A percentile compares a stretch with the other conserved stretches of the same genome.
These are phyloP conservation scores for Pantala flavescens DNA, from an alignment of 1,140 invertebrate genomes.

Conservation along the genomic window DNA sequence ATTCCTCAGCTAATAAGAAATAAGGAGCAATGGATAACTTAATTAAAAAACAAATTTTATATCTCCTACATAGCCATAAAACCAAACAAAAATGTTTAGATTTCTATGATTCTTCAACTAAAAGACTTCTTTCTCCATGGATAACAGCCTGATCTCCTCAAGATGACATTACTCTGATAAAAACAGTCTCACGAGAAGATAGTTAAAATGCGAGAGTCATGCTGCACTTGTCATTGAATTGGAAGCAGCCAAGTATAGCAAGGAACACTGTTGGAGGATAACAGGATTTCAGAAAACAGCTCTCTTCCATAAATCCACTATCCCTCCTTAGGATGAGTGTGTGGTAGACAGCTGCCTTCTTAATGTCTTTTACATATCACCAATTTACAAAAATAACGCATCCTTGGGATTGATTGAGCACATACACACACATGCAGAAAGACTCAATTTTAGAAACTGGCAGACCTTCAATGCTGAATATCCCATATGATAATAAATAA, in stretches of 20 bases:
- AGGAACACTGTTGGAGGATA: neutral
- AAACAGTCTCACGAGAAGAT: too few relatives aligned
- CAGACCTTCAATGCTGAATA: too few relatives aligned
- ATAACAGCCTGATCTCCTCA: neutral
- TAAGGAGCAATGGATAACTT: too few relatives aligned
- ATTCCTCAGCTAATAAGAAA: neutral
- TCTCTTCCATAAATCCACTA: constrained; percentile 16
- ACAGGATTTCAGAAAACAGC: constrained; percentile 4
- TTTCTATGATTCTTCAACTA: neutral
- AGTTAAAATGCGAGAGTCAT: neutral
- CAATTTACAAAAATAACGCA: constrained; percentile 15
- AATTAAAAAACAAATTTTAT: too few relatives aligned
- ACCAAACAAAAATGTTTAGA: too few relatives aligned
- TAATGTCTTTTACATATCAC: neutral
- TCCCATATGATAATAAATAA: too few relatives aligned
- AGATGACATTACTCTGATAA: too few relatives aligned
- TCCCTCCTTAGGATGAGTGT: constrained; percentile 16
- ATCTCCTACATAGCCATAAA: too few relatives aligned
- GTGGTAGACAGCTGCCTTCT: constrained; percentile 14
- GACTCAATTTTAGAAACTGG: too few relatives aligned
- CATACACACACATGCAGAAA: too few relatives aligned
- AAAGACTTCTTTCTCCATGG: neutral
- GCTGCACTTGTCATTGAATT: neutral
- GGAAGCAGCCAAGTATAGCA: neutral
- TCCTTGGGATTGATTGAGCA: neutral